A percentile compares a stretch with the other conserved stretches of the same genome.
Conservation (phyloP, 2,113 vertebrate genomes). For the Conger conger region DNA sequence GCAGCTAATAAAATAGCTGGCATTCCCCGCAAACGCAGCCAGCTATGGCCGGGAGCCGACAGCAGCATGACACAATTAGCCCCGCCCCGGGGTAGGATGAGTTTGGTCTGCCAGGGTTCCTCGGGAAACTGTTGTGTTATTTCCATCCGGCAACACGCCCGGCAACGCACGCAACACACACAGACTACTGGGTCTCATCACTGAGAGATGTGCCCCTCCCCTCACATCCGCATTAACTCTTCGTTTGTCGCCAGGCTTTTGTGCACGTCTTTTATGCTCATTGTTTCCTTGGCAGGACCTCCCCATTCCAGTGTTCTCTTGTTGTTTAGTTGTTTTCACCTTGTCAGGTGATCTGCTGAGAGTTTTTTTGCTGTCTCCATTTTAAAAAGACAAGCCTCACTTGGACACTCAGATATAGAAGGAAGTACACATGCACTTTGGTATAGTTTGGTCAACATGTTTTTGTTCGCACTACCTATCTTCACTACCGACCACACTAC, state of each 20-base stretch:
- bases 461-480: no score
- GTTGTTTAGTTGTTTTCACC: neutral
- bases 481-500: no score
- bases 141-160: neutral
- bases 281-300: neutral
- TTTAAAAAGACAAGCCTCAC: neutral
- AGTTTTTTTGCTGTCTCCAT: neutral
- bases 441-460: no score
- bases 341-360: neutral
- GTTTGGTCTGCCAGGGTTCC: neutral
- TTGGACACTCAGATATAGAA: neutral
- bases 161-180: neutral
- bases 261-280: neutral
- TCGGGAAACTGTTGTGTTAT: neutral
- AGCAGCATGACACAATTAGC: neutral
- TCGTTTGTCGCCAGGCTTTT: no score
- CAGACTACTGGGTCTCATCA: neutral
- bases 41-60: neutral
- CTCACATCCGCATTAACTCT: neutral
- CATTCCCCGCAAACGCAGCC: neutral
- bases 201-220: neutral
- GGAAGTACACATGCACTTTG: no score
- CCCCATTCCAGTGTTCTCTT: neutral
- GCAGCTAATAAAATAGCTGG: neutral
- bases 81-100: neutral